phyloP scores from a whole-genome alignment of 92 coral and sea anemone species.

The Zoanthus solanderi region DNA sequence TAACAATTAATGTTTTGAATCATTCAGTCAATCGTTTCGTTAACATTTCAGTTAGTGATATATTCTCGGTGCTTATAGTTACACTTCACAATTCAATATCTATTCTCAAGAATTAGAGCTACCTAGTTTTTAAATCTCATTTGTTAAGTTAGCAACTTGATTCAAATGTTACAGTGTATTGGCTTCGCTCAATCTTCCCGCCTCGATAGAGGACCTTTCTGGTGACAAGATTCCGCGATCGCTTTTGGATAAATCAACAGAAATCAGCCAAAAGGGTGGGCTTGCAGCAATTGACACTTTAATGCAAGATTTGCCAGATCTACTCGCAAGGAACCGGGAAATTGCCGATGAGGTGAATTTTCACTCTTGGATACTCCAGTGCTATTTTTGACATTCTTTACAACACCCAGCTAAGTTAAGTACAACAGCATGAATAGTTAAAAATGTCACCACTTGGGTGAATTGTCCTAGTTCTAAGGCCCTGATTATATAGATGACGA shows the following conservation, averaged over 20 bases:
- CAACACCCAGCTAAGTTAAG: too few relatives aligned
- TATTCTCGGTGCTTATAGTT: too few relatives aligned
- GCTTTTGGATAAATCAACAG: conserved; percentile 89
- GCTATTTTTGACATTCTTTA: not conserved
- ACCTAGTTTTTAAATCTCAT: not conserved
- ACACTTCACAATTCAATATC: too few relatives aligned
- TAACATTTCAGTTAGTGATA: too few relatives aligned
- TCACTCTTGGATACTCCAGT: not conserved
- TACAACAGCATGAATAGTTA: too few relatives aligned
- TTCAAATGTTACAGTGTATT: conserved; percentile 69
- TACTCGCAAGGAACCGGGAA: conserved; percentile 89
- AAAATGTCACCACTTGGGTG: too few relatives aligned
- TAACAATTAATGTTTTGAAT: too few relatives aligned
- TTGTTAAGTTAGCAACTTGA: not conserved
- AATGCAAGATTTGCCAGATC: conserved; percentile 94
- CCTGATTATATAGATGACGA: too few relatives aligned
- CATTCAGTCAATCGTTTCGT: too few relatives aligned
- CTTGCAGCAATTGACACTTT: conserved; percentile 76
- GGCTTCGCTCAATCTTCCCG: conserved; percentile 93
- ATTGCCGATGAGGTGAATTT: conserved; percentile 88
- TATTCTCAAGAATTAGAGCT: too few relatives aligned
- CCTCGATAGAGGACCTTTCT: conserved; percentile 96
- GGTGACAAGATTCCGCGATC: conserved; percentile 97
- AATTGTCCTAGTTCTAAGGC: too few relatives aligned
- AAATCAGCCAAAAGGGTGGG: conserved; percentile 89